Evolutionary conservation across 53 echinoderm and acorn worm genomes (phyloP).

Genomic region (Holothuria leucospilota): DNA sequence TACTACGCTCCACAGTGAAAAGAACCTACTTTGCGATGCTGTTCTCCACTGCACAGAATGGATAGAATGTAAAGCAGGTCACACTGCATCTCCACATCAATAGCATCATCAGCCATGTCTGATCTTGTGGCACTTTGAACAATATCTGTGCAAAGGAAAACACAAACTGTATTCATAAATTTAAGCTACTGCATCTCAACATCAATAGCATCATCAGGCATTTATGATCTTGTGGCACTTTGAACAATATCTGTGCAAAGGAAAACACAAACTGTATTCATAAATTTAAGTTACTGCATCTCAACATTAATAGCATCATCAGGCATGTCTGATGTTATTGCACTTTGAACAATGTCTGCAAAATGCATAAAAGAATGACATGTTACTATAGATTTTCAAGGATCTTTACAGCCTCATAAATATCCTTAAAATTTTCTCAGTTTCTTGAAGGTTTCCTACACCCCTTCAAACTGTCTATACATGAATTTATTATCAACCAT

Average conservation of each 20-base stretch:
- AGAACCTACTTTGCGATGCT: constrained; percentile 80
- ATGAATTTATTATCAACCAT: too few relatives aligned
- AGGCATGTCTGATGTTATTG: constrained; percentile 73
- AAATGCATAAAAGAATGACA: neutral
- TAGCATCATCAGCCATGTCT: constrained; percentile 80
- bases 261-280: neutral
- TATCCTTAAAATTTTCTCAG: too few relatives aligned
- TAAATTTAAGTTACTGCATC: constrained; percentile 70
- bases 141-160: constrained; percentile 74
- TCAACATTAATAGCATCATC: constrained; percentile 94
- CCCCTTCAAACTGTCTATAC: too few relatives aligned
- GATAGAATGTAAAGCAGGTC: constrained; percentile 96
- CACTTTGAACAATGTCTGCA: constrained; percentile 77
- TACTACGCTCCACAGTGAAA: too few relatives aligned
- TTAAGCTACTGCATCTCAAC: constrained; percentile 99
- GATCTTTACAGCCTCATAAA: neutral
- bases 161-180: neutral
- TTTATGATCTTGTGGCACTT: constrained; percentile 84
- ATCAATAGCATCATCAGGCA: constrained; percentile 88
- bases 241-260: constrained; percentile 82
- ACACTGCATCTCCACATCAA: constrained; percentile 99
- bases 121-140: constrained; percentile 88
- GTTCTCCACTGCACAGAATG: constrained; percentile 80
- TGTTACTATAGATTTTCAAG: neutral
- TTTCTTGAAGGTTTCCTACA: too few relatives aligned